Evolutionary conservation across 1,140 invertebrate genomes (phyloP), one percentile per base, ranked within the genome.

Genomic region (Pseudomyrmex sp.): DNA sequence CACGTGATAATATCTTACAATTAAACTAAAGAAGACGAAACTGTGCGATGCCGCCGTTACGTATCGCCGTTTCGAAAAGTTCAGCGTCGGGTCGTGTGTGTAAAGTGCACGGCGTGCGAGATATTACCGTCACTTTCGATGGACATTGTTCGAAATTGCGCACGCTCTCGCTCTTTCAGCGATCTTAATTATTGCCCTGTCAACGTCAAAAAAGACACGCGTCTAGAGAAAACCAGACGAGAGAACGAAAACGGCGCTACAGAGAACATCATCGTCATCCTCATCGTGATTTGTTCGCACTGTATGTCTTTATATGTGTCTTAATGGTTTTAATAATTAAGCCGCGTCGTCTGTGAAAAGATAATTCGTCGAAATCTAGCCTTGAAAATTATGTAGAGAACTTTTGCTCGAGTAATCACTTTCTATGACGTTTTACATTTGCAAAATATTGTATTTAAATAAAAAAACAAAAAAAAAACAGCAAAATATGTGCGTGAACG

Each of bases 151-250:
- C 35, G 35, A 35, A 35, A 35, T 35, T 35, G 35, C 35, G 35
- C 35, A 35, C 35, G 35, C 35, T 35, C 35, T 35, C 35, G 35
- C 35, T 35, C 35, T 7, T 35, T 52, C 26, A 15, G 15, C 35
- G 44, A 1, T 54, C 50, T 65, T 68, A 82, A 85, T 73, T 54
- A 82, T 44, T 35, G n/a, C 7, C 62, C 58, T 56, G 48, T 75
- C 58, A 35, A 73, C 20, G 72, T 58, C 18, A 26, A 2, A 66
- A 75, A 44, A n/a, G 44, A 85, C 85, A 75, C 12, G 9, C 35
- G 9, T 35, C 5, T 2, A 0, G 58, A 0, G 58, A 35, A 61
- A 62, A 54, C 12, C 10, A 48, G 18, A 9, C 8, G 58, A 75
- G 44, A 5, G 44, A 5, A 35, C 35, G 35, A 4, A 35, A 35